A percentile compares a stretch with the other conserved stretches of the same genome.
These are phyloP conservation scores for Magallana nippona DNA, from an alignment of 2,888 invertebrate genomes.

Conservation along the genomic window DNA sequence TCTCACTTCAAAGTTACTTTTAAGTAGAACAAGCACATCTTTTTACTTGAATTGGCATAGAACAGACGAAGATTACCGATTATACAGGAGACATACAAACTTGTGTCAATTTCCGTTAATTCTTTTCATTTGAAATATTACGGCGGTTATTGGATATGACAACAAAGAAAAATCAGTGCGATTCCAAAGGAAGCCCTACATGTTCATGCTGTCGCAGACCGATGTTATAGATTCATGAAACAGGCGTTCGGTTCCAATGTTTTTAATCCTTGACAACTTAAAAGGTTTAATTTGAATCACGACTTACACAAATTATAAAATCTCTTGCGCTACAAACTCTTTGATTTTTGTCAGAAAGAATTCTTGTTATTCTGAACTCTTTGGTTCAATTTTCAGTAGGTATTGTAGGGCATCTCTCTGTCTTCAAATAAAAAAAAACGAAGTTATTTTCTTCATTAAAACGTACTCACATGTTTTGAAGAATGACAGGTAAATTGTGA, in stretches of 20 bases:
- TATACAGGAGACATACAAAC: neutral
- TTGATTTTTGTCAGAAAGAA: no score
- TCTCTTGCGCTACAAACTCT: no score
- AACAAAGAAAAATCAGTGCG: neutral
- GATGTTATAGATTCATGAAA: neutral
- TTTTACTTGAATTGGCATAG: neutral
- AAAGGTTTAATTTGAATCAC: no score
- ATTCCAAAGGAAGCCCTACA: neutral
- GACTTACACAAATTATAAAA: no score
- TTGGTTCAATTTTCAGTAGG: no score
- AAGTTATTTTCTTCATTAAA: no score
- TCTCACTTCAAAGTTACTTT: no score
- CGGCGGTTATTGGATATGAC: neutral
- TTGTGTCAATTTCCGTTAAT: neutral
- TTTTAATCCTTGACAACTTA: no score
- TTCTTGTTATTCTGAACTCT: no score
- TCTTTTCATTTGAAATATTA: slow-evolving; percentile 14
- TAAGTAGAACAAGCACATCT: neutral
- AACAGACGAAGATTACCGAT: neutral
- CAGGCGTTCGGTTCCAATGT: neutral
- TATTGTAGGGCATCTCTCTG: no score
- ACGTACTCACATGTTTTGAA: no score
- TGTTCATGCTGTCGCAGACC: neutral
- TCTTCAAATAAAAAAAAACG: no score
- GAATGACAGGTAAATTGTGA: neutral